These are phyloP conservation scores for Clarias fuscus DNA, from an alignment of 2,797 vertebrate genomes.

Conservation along the genomic window DNA sequence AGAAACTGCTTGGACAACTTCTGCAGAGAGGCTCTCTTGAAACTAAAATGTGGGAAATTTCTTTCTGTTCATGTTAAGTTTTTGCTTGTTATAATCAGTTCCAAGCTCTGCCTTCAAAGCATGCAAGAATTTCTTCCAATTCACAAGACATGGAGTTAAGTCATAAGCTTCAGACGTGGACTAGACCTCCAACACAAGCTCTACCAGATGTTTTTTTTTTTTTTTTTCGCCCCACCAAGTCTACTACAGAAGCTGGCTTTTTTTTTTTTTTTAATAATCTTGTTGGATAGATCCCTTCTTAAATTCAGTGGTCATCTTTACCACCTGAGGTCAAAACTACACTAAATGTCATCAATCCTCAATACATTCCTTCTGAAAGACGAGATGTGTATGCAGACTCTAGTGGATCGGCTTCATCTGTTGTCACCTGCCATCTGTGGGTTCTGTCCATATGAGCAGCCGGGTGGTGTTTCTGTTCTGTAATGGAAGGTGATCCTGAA, in stretches of 20 bases:
- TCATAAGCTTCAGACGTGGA: slow-evolving; percentile 31
- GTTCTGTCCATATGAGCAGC: slow-evolving; percentile 18
- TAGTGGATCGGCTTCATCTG: slow-evolving; percentile 13
- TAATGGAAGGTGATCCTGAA: slow-evolving; percentile 47
- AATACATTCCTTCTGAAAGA: slow-evolving; percentile 14
- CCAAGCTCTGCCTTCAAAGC: slow-evolving; percentile 18
- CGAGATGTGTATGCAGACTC: neutral
- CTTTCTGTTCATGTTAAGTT: slow-evolving; percentile 3
- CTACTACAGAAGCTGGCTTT: neutral
- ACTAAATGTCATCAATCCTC: neutral
- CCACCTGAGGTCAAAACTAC: neutral
- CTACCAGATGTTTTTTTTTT: slow-evolving; percentile 30
- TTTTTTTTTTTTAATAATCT: neutral
- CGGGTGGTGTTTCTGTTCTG: slow-evolving; percentile 40
- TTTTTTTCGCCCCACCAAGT: neutral
- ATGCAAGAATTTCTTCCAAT: slow-evolving; percentile 28
- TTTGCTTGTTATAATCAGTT: slow-evolving; percentile 12
- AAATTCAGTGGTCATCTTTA: neutral
- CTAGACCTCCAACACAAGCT: slow-evolving; percentile 4
- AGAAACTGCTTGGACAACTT: slow-evolving; percentile 20
- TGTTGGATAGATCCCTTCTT: neutral
- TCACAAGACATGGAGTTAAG: slow-evolving; percentile 35
- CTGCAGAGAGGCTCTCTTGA: slow-evolving; percentile 19
- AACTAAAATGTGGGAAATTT: slow-evolving; percentile 10
- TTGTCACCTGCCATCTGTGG: slow-evolving; percentile 17